These are phyloP conservation scores for Drosophila pallidifrons DNA, from an alignment of 1,140 invertebrate species.

Conservation along the genomic window DNA sequence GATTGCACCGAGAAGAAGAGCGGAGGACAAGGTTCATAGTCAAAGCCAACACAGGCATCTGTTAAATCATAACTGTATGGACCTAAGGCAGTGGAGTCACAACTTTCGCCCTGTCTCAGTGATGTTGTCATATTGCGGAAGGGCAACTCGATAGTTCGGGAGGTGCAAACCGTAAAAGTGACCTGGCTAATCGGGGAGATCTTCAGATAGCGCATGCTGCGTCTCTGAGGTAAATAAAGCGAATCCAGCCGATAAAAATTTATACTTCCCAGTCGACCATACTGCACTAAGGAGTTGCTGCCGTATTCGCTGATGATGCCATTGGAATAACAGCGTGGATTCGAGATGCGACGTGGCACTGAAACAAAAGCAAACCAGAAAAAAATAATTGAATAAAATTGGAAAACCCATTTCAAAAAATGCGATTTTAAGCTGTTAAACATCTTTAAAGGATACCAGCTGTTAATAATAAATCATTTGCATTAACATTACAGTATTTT, in stretches of 20 bases:
- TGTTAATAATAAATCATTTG: too few relatives aligned
- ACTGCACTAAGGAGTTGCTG: conserved; percentile 84
- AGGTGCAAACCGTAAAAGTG: conserved; percentile 87
- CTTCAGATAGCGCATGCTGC: conserved; percentile 85
- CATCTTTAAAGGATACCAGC: too few relatives aligned
- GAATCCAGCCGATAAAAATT: conserved; percentile 89
- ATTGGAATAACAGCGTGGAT: conserved; percentile 87
- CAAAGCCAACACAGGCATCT: conserved; percentile 86
- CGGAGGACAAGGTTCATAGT: conserved; percentile 86
- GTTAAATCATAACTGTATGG: conserved; percentile 84
- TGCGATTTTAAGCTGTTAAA: too few relatives aligned
- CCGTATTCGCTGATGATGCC: conserved; percentile 76
- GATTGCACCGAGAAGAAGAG: conserved; percentile 87
- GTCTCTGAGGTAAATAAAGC: conserved; percentile 88
- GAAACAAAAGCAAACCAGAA: conserved; percentile 33
- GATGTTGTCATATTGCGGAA: conserved; percentile 48
- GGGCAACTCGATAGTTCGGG: conserved; percentile 85
- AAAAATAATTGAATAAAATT: too few relatives aligned
- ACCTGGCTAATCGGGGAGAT: conserved; percentile 85
- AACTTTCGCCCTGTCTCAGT: conserved; percentile 45
- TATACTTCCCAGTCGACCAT: conserved; percentile 86
- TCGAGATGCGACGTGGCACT: conserved; percentile 88
- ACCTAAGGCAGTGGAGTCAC: conserved; percentile 67
- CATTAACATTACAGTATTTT: too few relatives aligned
- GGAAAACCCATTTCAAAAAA: too few relatives aligned